phyloP scores from a whole-genome alignment of 2,113 vertebrate genomes.

The Antigone vipio region DNA sequence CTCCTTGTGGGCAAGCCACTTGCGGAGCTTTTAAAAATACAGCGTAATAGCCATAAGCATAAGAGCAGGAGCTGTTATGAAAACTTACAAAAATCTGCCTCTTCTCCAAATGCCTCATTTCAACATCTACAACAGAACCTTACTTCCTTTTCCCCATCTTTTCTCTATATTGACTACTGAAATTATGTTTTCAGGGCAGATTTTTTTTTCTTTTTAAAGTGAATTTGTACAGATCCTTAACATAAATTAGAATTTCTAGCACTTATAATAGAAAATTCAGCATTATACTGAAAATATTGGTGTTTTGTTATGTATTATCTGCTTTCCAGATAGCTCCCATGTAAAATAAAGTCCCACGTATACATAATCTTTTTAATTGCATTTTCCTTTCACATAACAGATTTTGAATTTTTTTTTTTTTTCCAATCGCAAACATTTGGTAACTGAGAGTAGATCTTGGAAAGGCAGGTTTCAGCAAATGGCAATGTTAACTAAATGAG shows the following conservation, averaged over 20 bases:
- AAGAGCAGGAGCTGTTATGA: background rate
- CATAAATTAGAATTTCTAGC: background rate
- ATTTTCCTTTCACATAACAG: background rate
- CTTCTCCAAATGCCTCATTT: background rate
- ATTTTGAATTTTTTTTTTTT: background rate
- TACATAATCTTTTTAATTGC: background rate
- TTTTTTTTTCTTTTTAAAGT: background rate
- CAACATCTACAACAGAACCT: background rate
- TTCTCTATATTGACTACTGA: background rate
- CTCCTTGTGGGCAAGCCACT: background rate
- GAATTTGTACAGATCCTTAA: background rate
- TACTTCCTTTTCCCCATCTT: background rate
- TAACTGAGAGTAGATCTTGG: background rate
- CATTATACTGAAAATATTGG: background rate
- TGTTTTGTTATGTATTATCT: background rate
- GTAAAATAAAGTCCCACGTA: background rate
- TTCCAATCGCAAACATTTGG: background rate
- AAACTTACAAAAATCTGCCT: background rate
- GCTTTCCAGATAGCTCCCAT: background rate
- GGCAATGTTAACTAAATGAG: background rate
- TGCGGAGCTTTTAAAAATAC: background rate
- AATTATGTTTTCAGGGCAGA: background rate
- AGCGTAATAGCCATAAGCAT: rapidly evolving
- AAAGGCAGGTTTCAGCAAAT: background rate
- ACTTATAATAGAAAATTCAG: background rate